Percentiles rank a stretch among this genome's conserved stretches.
These are phyloP conservation scores for Fragum whitleyi DNA, from an alignment of 2,888 invertebrate species.

Conservation along the genomic window DNA sequence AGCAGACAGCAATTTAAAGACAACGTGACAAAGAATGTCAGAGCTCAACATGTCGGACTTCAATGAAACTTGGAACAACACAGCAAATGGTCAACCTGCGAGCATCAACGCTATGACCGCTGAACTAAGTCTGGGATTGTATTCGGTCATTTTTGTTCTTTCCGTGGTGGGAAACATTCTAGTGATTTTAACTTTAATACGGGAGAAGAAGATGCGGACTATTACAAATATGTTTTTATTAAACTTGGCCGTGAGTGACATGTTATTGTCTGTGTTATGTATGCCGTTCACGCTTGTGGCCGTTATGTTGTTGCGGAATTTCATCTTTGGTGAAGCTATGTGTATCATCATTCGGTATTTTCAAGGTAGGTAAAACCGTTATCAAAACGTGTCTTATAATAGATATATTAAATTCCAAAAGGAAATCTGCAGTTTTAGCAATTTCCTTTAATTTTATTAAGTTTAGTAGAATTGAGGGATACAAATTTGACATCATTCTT, in stretches of 20 bases:
- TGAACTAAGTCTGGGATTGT: slow-evolving; percentile 88
- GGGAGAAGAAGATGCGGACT: slow-evolving; percentile 86
- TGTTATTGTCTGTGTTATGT: slow-evolving; percentile 92
- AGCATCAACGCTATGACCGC: slow-evolving; percentile 24
- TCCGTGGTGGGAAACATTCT: slow-evolving; percentile 92
- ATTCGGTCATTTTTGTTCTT: slow-evolving; percentile 91
- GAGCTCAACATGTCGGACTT: background rate
- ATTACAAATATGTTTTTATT: slow-evolving; percentile 87
- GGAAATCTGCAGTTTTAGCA: too few relatives aligned
- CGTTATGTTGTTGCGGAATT: slow-evolving; percentile 88
- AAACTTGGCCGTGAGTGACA: slow-evolving; percentile 89
- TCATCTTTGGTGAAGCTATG: slow-evolving; percentile 90
- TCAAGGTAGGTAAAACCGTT: slow-evolving; percentile 89
- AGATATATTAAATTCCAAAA: too few relatives aligned
- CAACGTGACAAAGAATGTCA: too few relatives aligned
- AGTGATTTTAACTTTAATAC: slow-evolving; percentile 89
- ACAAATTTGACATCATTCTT: too few relatives aligned
- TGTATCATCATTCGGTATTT: slow-evolving; percentile 91
- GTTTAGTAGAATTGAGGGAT: too few relatives aligned
- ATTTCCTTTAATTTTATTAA: too few relatives aligned
- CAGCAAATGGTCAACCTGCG: background rate
- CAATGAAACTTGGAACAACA: background rate
- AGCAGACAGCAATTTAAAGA: too few relatives aligned
- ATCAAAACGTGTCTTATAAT: background rate
- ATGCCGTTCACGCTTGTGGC: slow-evolving; percentile 91